Evolutionary conservation across 2,113 vertebrate genomes (phyloP).

Genomic region (Cinclus mexicanus): DNA sequence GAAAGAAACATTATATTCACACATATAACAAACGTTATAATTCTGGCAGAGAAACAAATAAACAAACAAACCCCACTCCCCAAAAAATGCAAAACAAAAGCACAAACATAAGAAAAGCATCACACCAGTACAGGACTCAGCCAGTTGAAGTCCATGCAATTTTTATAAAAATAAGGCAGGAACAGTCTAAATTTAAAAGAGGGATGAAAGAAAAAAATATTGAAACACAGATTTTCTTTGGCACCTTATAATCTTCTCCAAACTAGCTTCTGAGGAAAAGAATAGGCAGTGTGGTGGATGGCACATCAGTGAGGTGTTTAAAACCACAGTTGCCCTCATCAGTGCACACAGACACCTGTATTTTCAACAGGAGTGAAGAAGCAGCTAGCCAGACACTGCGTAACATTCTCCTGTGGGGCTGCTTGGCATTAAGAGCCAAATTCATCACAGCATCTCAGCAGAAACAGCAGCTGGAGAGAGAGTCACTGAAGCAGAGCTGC

Average conservation of each 20-base stretch:
- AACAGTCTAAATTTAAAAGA: neutral
- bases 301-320: neutral
- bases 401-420: neutral
- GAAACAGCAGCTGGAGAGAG: neutral
- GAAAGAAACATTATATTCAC: neutral
- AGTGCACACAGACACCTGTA: neutral
- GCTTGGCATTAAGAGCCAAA: neutral
- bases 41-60: neutral
- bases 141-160: neutral
- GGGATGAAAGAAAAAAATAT: neutral
- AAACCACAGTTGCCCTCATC: neutral
- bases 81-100: neutral
- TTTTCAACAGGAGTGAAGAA: neutral
- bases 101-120: neutral
- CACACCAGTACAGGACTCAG: neutral
- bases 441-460: neutral
- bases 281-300: neutral
- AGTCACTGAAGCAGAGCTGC: neutral
- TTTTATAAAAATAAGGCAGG: neutral
- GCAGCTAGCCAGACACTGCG: neutral
- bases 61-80: neutral
- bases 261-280: neutral
- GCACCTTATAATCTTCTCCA: neutral
- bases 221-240: neutral
- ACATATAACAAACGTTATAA: neutral